Evolutionary conservation across 2,888 invertebrate species (phyloP).

Genomic region (Caenorhabditis sp.): DNA sequence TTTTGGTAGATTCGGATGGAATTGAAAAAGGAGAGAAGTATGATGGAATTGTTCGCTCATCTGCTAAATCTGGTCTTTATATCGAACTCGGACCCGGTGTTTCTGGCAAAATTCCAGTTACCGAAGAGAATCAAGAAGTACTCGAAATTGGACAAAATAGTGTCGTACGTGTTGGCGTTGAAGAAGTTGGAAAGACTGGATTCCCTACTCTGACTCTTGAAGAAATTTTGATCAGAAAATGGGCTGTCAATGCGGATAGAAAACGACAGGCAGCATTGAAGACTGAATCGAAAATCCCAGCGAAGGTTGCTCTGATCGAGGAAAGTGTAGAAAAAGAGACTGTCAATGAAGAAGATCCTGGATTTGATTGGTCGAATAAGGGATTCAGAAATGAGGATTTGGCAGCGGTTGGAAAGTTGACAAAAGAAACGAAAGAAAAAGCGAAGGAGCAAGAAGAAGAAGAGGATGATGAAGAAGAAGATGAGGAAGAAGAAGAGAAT

Average conservation of each 20-base stretch:
- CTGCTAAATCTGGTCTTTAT: slow-evolving; percentile 16
- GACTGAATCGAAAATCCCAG: slow-evolving; percentile 10
- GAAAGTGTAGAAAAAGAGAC: slow-evolving; percentile 19
- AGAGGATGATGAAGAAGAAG: slow-evolving; percentile 24
- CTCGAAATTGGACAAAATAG: slow-evolving; percentile 26
- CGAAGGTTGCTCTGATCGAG: slow-evolving; percentile 19
- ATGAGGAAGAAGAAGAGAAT: slow-evolving; percentile 12
- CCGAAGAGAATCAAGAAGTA: slow-evolving; percentile 29
- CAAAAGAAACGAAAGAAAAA: slow-evolving; percentile 18
- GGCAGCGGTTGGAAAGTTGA: slow-evolving; percentile 54
- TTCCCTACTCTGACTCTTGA: slow-evolving; percentile 12
- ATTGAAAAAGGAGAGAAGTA: slow-evolving; percentile 11
- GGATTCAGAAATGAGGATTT: slow-evolving; percentile 54
- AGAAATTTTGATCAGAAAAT: slow-evolving; percentile 35
- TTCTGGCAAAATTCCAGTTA: slow-evolving; percentile 20
- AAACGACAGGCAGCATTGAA: slow-evolving; percentile 18
- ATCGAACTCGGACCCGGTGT: slow-evolving; percentile 48
- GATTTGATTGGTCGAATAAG: slow-evolving; percentile 55
- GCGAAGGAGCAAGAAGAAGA: slow-evolving; percentile 35
- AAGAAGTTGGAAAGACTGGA: slow-evolving; percentile 1
- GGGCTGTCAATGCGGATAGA: slow-evolving; percentile 10
- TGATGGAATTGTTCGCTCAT: slow-evolving; percentile 38
- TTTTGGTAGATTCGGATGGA: not conserved
- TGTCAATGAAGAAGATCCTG: slow-evolving; percentile 47
- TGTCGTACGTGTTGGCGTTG: slow-evolving; percentile 19